phyloP scores from a whole-genome alignment of 1,140 invertebrate genomes.

The Solen grandis region DNA sequence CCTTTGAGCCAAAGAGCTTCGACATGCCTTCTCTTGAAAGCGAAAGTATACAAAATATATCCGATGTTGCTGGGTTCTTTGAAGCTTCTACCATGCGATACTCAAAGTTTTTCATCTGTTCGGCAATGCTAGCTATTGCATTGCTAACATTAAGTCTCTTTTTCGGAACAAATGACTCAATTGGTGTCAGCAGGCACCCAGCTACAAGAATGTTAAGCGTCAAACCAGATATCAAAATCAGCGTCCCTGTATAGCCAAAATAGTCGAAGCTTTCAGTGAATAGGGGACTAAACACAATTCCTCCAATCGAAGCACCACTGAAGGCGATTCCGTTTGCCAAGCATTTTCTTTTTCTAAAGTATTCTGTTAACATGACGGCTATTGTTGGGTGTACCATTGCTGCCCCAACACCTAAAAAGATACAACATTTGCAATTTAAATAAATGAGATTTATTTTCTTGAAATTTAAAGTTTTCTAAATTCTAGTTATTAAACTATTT shows the following conservation, averaged over 20 bases:
- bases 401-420: slow-evolving; percentile 39
- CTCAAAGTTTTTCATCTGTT: too few relatives aligned
- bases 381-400: slow-evolving; percentile 40
- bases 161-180: slow-evolving; percentile 29
- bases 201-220: slow-evolving; percentile 25
- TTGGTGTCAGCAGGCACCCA: slow-evolving; percentile 29
- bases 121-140: too few relatives aligned
- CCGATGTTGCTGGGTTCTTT: too few relatives aligned
- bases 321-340: slow-evolving; percentile 35
- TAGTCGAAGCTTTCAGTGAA: slow-evolving; percentile 29
- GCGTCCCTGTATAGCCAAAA: slow-evolving; percentile 34
- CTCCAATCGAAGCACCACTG: slow-evolving; percentile 42
- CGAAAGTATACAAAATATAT: too few relatives aligned
- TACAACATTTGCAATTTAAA: too few relatives aligned
- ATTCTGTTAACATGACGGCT: slow-evolving; percentile 23
- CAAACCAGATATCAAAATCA: slow-evolving; percentile 35
- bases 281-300: slow-evolving; percentile 38
- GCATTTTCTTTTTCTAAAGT: slow-evolving; percentile 33
- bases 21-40: too few relatives aligned
- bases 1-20: too few relatives aligned
- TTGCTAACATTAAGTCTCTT: too few relatives aligned
- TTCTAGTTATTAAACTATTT: too few relatives aligned
- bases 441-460: too few relatives aligned
- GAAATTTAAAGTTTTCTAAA: too few relatives aligned
- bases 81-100: too few relatives aligned